Evolutionary conservation across 92 coral and sea anemone species (phyloP).

Genomic region (Ricordea florida): DNA sequence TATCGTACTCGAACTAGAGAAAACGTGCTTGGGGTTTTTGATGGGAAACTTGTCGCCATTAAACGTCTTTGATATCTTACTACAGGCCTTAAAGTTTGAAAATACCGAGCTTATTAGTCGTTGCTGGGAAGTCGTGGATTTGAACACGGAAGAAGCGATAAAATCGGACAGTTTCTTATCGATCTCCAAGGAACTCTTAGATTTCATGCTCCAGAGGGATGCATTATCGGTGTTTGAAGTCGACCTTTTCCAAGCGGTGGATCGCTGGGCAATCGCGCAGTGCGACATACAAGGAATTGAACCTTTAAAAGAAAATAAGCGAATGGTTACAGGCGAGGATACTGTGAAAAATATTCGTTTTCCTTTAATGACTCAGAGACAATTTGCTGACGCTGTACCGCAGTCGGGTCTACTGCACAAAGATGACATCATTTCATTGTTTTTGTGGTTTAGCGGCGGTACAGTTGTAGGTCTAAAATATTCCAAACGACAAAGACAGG

Average conservation of each 20-base stretch:
- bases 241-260: slow-evolving; percentile 49
- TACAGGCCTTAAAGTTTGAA: slow-evolving; percentile 51
- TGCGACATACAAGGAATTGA: slow-evolving; percentile 25
- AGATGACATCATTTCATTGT: slow-evolving; percentile 30
- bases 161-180: slow-evolving; percentile 36
- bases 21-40: slow-evolving; percentile 40
- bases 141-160: slow-evolving; percentile 47
- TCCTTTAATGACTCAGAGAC: slow-evolving; percentile 26
- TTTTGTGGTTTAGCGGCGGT: slow-evolving; percentile 13
- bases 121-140: slow-evolving; percentile 67
- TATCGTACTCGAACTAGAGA: slow-evolving; percentile 49
- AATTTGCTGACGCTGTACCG: slow-evolving; percentile 43
- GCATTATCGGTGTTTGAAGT: slow-evolving; percentile 18
- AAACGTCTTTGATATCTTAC: slow-evolving; percentile 52
- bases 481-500: background rate
- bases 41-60: slow-evolving; percentile 52
- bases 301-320: slow-evolving; percentile 26
- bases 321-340: slow-evolving; percentile 38
- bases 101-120: slow-evolving; percentile 55
- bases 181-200: slow-evolving; percentile 8
- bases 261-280: slow-evolving; percentile 47
- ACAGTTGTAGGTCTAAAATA: background rate
- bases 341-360: slow-evolving; percentile 39
- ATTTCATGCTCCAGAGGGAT: slow-evolving; percentile 10
- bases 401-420: slow-evolving; percentile 31